Evolutionary conservation across 2,113 vertebrate genomes (phyloP).

Genomic region (Takifugu flavidus): DNA sequence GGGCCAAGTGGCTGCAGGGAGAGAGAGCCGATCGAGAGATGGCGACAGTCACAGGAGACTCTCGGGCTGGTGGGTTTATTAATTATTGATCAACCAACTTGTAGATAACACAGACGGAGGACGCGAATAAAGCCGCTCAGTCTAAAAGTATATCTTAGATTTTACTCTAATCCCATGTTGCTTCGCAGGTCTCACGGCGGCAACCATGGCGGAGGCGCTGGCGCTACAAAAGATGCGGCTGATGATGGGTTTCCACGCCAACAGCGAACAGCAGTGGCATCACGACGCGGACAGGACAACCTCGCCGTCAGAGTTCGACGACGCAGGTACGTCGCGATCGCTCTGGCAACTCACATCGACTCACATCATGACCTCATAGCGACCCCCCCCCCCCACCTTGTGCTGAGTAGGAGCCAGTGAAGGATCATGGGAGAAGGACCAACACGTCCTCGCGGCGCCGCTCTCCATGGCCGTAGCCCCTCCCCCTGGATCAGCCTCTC

Average conservation of each 20-base stretch:
- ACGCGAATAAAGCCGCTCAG: neutral
- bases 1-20: conserved; percentile 38
- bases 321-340: conserved; percentile 71
- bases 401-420: conserved; percentile 79
- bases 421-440: conserved; percentile 88
- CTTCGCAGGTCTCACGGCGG: conserved; percentile 82
- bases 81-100: conserved; percentile 38
- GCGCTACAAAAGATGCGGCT: conserved; percentile 91
- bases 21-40: conserved; percentile 22
- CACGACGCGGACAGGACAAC: conserved; percentile 75
- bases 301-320: conserved; percentile 79
- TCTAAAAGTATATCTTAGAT: neutral
- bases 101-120: neutral
- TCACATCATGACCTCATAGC: too few relatives aligned
- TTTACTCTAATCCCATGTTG: neutral
- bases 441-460: conserved; percentile 76
- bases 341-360: neutral
- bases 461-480: conserved; percentile 70
- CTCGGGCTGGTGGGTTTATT: conserved; percentile 2
- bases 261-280: conserved; percentile 80
- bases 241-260: conserved; percentile 76
- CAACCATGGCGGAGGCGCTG: conserved; percentile 88
- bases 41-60: conserved; percentile 17
- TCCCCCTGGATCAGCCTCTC: conserved; percentile 62
- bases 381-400: too few relatives aligned